Base-by-base conservation (phyloP, 2,888 invertebrate species). In the Stomorhina lunata region DNA sequence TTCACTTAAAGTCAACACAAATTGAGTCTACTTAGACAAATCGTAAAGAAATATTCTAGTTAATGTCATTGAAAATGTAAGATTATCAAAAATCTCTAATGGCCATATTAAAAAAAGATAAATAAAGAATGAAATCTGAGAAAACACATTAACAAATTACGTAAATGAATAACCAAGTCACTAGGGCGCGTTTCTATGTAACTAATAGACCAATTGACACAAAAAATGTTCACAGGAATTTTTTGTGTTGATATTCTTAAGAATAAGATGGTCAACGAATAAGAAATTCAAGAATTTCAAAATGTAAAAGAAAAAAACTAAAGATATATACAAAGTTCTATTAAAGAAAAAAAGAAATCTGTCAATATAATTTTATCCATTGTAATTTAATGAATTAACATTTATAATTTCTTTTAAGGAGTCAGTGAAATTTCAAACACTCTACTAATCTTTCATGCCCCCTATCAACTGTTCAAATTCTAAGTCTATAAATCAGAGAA, bases 151-250 rank as follows among this genome's bases (percentile, higher is more conserved):
- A 72, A 48, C 61, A 72, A 72, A 61, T 72, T 50, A 59, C 50
- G 15, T 6, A 29, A 45, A 71, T 71, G 15, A 55, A 17, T 48
- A n/a, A 20, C 22, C 50, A 75, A 75, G 57, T 53, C 65, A 65
- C 29, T 40, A 59, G 63, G 34, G 43, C 50, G 15, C 53, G 40
- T n/a, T n/a, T n/a, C n/a, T 59, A 66, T 48, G 43, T 71, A 66
- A 76, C 76, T 81, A 66, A 66, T 80, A 75, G 75, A 68, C 40
- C 66, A 65, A 40, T 22, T 63, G 32, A 32, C 53, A 25, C 4
- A 7, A 12, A 22, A 40, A n/a, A n/a, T n/a, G n/a, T n/a, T n/a
- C n/a, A n/a, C n/a, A n/a, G n/a, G n/a, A n/a, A n/a, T n/a, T n/a
- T n/a, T n/a, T n/a, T n/a, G n/a, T 4, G 34, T 59, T 17, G 12